Percentiles rank a stretch among this genome's conserved stretches.
Evolutionary conservation across 2,797 vertebrate genomes (phyloP).

Genomic region (Allobates femoralis): DNA sequence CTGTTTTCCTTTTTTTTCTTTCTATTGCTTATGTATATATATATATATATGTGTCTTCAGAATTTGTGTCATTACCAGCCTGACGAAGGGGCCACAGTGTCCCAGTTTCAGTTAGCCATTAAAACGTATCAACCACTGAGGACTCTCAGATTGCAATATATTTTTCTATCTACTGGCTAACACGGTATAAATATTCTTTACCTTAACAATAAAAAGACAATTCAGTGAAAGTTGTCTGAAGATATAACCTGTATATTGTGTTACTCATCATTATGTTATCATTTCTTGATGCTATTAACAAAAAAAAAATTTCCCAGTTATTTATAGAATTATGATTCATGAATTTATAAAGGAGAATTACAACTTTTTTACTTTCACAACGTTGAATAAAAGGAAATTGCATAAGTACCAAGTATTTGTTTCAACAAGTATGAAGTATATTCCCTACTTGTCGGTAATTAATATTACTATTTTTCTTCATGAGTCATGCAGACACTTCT

Average conservation of each 20-base stretch:
- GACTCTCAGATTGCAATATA: no score
- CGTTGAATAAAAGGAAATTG: not conserved
- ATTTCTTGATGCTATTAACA: not conserved
- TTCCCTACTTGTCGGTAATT: not conserved
- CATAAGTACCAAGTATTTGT: constrained; percentile 1
- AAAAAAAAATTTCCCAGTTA: not conserved
- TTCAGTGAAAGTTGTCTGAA: not conserved
- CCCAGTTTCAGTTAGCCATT: no score
- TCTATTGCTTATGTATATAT: no score
- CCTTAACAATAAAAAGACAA: not conserved
- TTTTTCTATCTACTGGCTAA: no score
- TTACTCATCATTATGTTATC: not conserved
- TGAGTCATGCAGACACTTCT: not conserved
- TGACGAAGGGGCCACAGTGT: no score
- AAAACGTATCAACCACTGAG: no score
- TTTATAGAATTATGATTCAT: not conserved
- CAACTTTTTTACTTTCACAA: not conserved
- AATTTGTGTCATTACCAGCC: no score
- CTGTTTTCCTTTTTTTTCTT: no score
- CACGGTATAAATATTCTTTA: no score
- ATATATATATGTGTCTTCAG: no score
- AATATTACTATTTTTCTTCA: not conserved
- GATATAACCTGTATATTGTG: not conserved
- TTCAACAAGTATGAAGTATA: constrained; percentile 13
- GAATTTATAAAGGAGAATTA: not conserved